Conservation (phyloP, 2,888 invertebrate species). For the Petrolisthes manimaculis region DNA sequence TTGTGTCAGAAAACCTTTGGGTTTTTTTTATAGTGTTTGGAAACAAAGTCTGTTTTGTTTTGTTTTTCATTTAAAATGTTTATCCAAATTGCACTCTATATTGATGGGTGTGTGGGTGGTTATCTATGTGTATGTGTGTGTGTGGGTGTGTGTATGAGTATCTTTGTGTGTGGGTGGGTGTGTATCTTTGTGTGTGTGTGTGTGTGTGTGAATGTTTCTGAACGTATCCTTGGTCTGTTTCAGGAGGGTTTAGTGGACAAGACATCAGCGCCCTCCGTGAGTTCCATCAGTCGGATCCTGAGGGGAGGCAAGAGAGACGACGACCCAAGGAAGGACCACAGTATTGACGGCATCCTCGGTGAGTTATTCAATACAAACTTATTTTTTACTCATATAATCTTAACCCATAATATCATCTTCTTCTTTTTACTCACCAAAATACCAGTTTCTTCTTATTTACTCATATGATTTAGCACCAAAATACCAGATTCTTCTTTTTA, state of each 20-base stretch:
- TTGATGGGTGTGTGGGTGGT: too few species aligned
- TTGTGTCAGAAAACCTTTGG: too few species aligned
- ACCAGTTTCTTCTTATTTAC: too few species aligned
- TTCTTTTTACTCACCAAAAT: too few species aligned
- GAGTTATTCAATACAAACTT: conserved; percentile 68
- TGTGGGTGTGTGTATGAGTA: conserved; percentile 3
- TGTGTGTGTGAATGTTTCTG: not conserved
- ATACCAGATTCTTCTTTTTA: too few species aligned
- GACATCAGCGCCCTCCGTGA: conserved; percentile 70
- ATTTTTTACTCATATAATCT: not conserved
- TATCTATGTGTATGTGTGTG: too few species aligned
- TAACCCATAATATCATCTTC: too few species aligned
- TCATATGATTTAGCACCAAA: too few species aligned
- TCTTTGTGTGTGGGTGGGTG: not conserved
- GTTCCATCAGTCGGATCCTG: conserved; percentile 68
- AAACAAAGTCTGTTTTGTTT: too few species aligned
- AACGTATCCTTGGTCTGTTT: not conserved
- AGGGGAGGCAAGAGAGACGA: conserved; percentile 65
- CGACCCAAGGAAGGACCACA: conserved; percentile 80
- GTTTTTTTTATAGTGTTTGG: too few species aligned
- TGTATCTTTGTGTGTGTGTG: not conserved
- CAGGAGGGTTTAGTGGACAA: conserved; percentile 70
- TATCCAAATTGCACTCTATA: too few species aligned
- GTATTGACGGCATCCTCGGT: conserved; percentile 91
- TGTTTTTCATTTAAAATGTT: too few species aligned